Conservation (phyloP, 2,888 invertebrate species). For the Allygus modestus region DNA sequence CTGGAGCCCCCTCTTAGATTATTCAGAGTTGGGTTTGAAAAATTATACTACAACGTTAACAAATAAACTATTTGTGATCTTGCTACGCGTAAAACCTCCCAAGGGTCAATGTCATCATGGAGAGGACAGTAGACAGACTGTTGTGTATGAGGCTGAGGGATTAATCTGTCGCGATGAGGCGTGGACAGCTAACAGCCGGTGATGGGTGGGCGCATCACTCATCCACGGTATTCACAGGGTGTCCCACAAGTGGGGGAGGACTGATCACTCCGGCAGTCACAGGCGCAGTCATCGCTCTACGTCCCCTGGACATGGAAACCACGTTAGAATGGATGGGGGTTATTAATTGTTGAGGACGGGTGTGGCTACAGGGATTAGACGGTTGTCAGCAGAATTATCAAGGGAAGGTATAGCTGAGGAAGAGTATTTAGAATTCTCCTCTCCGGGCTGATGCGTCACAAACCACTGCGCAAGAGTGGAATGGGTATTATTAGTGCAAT, state of each 20-base stretch:
- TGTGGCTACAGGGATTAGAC: slow-evolving; percentile 5
- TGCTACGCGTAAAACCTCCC: no score
- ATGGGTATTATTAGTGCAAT: no score
- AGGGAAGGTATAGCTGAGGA: not conserved
- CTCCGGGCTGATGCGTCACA: no score
- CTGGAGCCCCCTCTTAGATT: no score
- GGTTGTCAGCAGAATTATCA: slow-evolving; percentile 13
- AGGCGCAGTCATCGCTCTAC: not conserved
- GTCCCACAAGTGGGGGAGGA: not conserved
- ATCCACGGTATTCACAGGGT: not conserved
- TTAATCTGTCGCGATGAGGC: slow-evolving; percentile 8
- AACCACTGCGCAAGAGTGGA: no score
- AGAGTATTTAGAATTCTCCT: no score
- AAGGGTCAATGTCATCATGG: no score
- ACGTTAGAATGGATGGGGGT: not conserved
- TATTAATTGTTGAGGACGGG: not conserved
- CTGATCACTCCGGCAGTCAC: not conserved
- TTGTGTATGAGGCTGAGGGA: not conserved
- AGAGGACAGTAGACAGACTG: no score
- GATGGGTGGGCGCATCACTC: slow-evolving; percentile 1
- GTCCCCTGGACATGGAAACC: slow-evolving; percentile 25
- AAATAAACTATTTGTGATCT: no score
- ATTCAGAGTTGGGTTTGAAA: no score
- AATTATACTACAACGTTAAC: no score
- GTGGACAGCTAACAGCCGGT: not conserved